A percentile compares a stretch with the other conserved stretches of the same genome.
Evolutionary conservation across 2,797 vertebrate species (phyloP).

Genomic region (Macropodus opercularis): DNA sequence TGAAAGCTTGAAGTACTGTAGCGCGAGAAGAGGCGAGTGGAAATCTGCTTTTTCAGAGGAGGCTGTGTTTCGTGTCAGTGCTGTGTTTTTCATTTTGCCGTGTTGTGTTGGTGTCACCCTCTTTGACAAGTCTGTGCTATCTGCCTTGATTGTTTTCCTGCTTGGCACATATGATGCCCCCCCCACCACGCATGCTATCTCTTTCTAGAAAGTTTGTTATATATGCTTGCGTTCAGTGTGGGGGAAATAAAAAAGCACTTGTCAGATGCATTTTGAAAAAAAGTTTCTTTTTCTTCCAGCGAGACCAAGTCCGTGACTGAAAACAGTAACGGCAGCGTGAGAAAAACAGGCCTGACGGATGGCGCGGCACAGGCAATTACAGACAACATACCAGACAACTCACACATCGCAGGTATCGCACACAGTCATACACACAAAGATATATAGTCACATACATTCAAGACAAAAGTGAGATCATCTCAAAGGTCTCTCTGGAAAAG

Average conservation of each 20-base stretch:
- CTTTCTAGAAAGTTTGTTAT: conserved; percentile 73
- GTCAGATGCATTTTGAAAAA: conserved; percentile 63
- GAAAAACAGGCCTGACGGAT: conserved; percentile 61
- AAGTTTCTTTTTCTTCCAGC: conserved; percentile 26
- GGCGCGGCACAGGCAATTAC: conserved; percentile 63
- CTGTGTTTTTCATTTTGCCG: conserved; percentile 64
- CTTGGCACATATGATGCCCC: conserved; percentile 66
- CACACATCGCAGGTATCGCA: conserved; percentile 33
- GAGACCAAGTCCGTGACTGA: conserved; percentile 55
- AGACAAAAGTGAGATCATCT: conserved; percentile 59
- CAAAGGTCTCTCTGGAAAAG: conserved; percentile 36
- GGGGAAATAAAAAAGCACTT: conserved; percentile 46
- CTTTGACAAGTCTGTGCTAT: conserved; percentile 63
- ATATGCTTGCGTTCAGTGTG: conserved; percentile 53
- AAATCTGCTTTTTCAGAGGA: conserved; percentile 29
- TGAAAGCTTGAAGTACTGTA: conserved; percentile 41
- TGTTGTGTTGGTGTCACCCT: conserved; percentile 62
- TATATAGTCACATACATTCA: conserved; percentile 46
- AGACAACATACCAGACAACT: conserved; percentile 54
- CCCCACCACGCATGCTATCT: conserved; percentile 54
- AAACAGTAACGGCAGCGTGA: conserved; percentile 43
- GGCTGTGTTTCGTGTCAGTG: conserved; percentile 45
- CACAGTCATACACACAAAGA: conserved; percentile 23
- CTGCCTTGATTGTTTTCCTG: conserved; percentile 69
- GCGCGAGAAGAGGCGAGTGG: conserved; percentile 11